A percentile compares a stretch with the other conserved stretches of the same genome.
These are phyloP conservation scores for Aphyosemion australe DNA, from an alignment of 2,113 vertebrate species.

Conservation along the genomic window DNA sequence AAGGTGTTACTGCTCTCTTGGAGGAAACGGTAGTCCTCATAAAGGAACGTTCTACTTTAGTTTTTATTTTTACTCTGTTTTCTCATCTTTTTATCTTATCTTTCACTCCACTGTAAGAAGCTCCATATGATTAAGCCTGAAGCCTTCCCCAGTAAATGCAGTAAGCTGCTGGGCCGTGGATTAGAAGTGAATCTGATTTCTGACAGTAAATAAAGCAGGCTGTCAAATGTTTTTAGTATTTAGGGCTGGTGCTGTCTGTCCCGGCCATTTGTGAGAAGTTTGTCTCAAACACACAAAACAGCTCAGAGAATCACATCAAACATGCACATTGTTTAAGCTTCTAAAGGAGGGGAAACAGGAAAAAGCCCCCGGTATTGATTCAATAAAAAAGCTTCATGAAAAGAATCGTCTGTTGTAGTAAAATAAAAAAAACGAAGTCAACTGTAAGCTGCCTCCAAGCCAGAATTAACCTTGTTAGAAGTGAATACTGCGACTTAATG, in stretches of 20 bases:
- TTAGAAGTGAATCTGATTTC: not conserved
- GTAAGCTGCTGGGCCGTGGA: not conserved
- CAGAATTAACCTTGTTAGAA: constrained; percentile 24
- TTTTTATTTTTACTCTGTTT: no score
- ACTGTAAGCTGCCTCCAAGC: constrained; percentile 1
- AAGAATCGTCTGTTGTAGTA: constrained; percentile 5
- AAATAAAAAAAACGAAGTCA: not conserved
- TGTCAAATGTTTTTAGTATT: not conserved
- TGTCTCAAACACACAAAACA: not conserved
- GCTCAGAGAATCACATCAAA: not conserved
- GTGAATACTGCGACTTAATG: not conserved
- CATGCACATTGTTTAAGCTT: not conserved
- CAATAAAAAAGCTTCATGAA: not conserved
- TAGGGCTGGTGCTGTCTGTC: not conserved
- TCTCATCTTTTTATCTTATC: no score
- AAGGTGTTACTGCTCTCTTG: no score
- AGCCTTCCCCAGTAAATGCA: not conserved
- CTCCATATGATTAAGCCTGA: not conserved
- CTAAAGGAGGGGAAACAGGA: not conserved
- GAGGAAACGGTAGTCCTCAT: no score
- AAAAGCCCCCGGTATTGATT: not conserved
- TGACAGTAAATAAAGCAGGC: not conserved
- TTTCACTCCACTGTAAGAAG: not conserved
- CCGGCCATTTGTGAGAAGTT: not conserved
- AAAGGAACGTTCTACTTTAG: no score